Base-by-base conservation (phyloP, 37 sponge, comb jelly and placozoan species). In the Amphimedon queenslandica region DNA sequence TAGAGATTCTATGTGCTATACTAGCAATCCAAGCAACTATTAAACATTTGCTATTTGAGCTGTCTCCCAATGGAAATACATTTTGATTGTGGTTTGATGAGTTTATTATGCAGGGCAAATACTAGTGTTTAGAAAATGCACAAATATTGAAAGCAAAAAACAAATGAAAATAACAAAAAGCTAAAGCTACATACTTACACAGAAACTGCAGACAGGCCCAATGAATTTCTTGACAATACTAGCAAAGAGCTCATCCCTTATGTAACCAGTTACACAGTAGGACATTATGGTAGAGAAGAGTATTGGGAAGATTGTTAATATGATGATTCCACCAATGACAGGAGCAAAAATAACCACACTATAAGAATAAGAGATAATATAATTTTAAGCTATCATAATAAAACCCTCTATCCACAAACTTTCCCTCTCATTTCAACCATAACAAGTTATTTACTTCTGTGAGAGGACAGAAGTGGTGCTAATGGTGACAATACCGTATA, bases 201-300 rank as follows among this genome's bases (percentile, higher is more conserved):
- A 63, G 1, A 76, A 40, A 57, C 83, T 83, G 57, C 75, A 76
- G 36, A 16, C 29, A 13, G 83, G 57, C 13, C 83, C 77, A 27
- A 89, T 70, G 66, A 79, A 89, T 13, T 39, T 43, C 55, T 83
- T 89, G 28, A 89, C 57, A 20, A 21, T 21, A 34, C 53, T 23
- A 4, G 80, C 63, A 29, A 78, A 83, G 63, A 89, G 69, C 37
- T 79, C 73, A 31, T 89, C 90, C 53, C 90, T 37, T 42, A 89
- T 83, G 72, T 89, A 89, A 40, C 90, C 90, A 60, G 90, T 89
- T 64, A 83, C 74, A 60, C 73, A 89, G 72, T 83, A 78, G 47
- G 77, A 64, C 69, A 84, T 34, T 24, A 84, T 64, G 55, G 75
- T 73, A 42, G 67, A 58, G 1, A 83, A 39, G 5, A 83, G 29